Evolutionary conservation across 2,888 invertebrate species (phyloP), one percentile per base, ranked within the genome.

Genomic region (Mesoligia furuncula): DNA sequence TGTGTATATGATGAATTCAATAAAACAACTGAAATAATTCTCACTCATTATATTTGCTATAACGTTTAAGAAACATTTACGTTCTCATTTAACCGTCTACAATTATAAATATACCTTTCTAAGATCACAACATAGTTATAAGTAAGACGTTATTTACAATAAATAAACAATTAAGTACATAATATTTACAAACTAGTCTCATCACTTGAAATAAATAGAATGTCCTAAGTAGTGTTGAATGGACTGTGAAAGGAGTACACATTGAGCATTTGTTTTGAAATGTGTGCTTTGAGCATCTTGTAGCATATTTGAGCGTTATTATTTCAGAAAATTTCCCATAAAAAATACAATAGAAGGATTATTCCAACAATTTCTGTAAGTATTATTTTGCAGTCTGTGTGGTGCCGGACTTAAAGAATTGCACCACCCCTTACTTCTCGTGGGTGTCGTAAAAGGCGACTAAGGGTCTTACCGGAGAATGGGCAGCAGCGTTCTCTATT

Each of bases 91-190:
- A 91, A 90, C 87, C 76, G 62, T 85, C 92, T 93, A 91, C 89
- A 83, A 82, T 89, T 91, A 92, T 91, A 91, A 92, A 91, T 92
- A 90, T 90, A 92, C 87, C 90, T 91, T 90, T 91, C 94, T 95
- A 95, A 92, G 92, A 95, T 95, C 95, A 95, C 95, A 95, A 95
- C 95, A 92, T 93, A 91, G 87, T 93, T 93, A 92, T 87, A 92
- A 90, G 90, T 91, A 92, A 90, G 88, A 91, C 88, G 91, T 87
- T 95, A 95, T 95, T 93, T 94, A 95, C 95, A 95, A 93, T 94
- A 93, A 95, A 94, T 94, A 94, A 93, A 93, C 86, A 88, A 87
- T 91, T 91, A 91, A 87, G 86, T 90, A 90, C 89, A 90, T 90
- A 66, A 88, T 95, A 95, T 94, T 92, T 95, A 95, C 95, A 95